Evolutionary conservation across 1,140 invertebrate genomes (phyloP), one percentile per base, ranked within the genome.

Genomic region (Drosophila sp.): DNA sequence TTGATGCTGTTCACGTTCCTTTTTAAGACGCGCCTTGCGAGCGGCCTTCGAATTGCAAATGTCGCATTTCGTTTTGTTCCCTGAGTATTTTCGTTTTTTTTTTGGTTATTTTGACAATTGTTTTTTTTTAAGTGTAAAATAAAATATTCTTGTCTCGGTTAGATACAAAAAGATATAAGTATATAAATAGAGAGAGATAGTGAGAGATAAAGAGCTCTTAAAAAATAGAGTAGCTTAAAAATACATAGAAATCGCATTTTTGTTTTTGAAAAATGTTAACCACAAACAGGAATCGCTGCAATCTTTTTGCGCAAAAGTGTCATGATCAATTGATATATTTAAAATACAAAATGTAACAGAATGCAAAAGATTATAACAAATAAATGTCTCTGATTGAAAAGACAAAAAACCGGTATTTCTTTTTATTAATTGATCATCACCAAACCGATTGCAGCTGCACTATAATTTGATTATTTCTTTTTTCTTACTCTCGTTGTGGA

Each of bases 31-130:
- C 80, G 93, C 93, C 93, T 95, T 96, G 92, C 94, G 94, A 90
- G 93, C 94, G 70, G 94, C 91, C 93, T 95, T 96, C 72, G 95
- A 93, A 93, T 94, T 95, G 94, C 96, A 97, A 91, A 96, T 93
- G 93, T 96, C 96, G 93, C 96, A 97, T 91, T 96, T 94, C 77
- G 96, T 96, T 95, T 96, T 96, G 94, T 97, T 96, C 96, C 96
- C 96, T 97, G 93, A 17, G 17, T 17, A 90, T 91, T 76, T 76
- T 76, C 58, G 61, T 61, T 75, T 29, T 72, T 55, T 78, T 74
- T 68, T 64, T 67, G 72, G 55, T 69, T 70, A 57, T 70, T 66
- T 79, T 62, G 29, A 25, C 70, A 66, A 66, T 71, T 50, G 23
- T 50, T 50, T 50, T 50, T 41, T 66, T 38, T 56, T 47, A 62